These are phyloP conservation scores for Tragelaphus imberbis DNA, from an alignment of 2,113 vertebrate genomes.

Conservation along the genomic window DNA sequence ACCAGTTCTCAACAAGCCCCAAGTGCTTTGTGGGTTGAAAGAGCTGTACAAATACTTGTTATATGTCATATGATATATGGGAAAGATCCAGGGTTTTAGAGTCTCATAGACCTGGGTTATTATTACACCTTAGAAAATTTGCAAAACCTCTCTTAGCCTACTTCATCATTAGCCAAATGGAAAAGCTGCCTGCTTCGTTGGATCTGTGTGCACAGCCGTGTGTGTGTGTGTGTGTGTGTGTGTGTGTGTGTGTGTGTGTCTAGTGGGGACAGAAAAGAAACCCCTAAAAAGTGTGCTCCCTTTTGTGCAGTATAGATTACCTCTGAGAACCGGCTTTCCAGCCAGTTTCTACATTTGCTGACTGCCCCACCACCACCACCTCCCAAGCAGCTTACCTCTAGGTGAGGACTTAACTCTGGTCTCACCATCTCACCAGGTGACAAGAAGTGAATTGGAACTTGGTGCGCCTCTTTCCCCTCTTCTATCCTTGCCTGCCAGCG, in stretches of 20 bases:
- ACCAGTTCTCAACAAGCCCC: neutral
- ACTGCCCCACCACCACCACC: accelerated
- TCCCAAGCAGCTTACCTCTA: neutral
- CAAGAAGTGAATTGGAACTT: neutral
- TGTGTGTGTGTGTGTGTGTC: neutral
- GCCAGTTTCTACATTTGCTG: neutral
- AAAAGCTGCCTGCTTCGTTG: neutral
- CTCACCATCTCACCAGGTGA: neutral
- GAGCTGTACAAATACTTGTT: neutral
- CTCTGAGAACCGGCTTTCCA: neutral
- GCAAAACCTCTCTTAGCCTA: neutral
- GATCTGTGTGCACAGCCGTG: neutral
- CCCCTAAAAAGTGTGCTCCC: neutral
- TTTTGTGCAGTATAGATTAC: neutral
- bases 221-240: neutral
- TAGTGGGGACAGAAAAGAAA: neutral
- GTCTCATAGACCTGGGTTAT: neutral
- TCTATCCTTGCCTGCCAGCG: neutral
- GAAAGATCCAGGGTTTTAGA: neutral
- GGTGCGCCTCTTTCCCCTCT: neutral
- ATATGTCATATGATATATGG: neutral
- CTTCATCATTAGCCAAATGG: neutral
- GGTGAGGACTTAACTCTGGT: neutral
- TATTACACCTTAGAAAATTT: neutral
- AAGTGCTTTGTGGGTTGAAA: neutral